Evolutionary conservation across 1,140 invertebrate genomes (phyloP).

Genomic region (Meloidogyne chitwoodi): DNA sequence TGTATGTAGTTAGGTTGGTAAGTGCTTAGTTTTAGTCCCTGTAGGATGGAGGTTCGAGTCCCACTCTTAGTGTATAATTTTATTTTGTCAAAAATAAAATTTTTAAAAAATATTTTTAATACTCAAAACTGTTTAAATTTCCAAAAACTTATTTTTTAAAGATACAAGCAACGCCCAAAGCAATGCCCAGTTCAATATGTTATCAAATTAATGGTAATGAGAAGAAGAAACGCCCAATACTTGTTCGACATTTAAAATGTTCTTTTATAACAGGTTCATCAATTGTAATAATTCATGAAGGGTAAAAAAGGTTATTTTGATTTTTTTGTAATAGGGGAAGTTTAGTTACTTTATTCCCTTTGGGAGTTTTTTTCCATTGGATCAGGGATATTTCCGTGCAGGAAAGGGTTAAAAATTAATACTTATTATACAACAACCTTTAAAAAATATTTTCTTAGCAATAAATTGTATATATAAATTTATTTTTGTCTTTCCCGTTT

Average conservation of each 20-base stretch:
- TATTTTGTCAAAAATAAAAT: not conserved
- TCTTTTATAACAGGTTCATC: slow-evolving; percentile 30
- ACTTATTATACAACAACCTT: too few relatives aligned
- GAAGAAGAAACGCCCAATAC: not conserved
- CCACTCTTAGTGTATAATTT: not conserved
- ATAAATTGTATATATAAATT: too few relatives aligned
- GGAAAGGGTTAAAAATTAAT: too few relatives aligned
- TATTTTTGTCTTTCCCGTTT: not conserved
- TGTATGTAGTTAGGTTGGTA: not conserved
- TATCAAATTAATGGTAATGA: slow-evolving; percentile 59
- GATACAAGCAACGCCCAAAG: slow-evolving; percentile 19
- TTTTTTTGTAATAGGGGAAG: not conserved
- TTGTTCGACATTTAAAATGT: slow-evolving; percentile 32
- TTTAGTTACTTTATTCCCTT: too few relatives aligned
- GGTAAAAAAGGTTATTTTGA: not conserved
- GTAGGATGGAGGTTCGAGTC: not conserved
- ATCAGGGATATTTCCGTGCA: too few relatives aligned
- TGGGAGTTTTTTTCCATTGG: too few relatives aligned
- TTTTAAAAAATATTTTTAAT: not conserved
- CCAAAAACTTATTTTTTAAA: not conserved
- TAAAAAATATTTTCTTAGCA: too few relatives aligned
- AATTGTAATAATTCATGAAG: slow-evolving; percentile 23
- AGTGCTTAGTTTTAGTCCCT: not conserved
- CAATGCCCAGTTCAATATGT: slow-evolving; percentile 43
- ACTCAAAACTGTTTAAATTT: not conserved